Percentiles rank a stretch among this genome's conserved stretches.
These are phyloP conservation scores for Pseudobourletiella spinata DNA, from an alignment of 1,140 invertebrate genomes.

Conservation along the genomic window DNA sequence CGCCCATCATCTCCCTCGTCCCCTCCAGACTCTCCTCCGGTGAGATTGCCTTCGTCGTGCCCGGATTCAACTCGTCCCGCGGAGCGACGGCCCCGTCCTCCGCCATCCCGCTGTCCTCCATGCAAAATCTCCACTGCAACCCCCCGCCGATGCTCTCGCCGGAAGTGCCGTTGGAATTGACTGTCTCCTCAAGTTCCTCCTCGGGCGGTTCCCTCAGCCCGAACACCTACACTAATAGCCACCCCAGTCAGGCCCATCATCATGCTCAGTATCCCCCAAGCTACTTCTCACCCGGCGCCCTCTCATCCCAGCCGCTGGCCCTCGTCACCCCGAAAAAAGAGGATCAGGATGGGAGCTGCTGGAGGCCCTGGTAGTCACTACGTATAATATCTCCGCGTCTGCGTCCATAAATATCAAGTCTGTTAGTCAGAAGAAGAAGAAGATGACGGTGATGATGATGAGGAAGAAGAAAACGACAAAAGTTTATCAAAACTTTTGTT, in stretches of 20 bases:
- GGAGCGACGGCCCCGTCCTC: constrained; percentile 37
- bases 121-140: constrained; percentile 13
- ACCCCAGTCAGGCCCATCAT: neutral
- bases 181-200: constrained; percentile 22
- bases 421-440: too few relatives aligned
- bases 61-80: constrained; percentile 36
- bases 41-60: constrained; percentile 52
- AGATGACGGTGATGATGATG: too few relatives aligned
- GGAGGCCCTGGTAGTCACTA: constrained; percentile 32
- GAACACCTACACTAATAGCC: neutral
- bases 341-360: constrained; percentile 19
- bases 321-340: constrained; percentile 28
- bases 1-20: constrained; percentile 41
- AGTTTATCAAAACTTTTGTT: too few relatives aligned
- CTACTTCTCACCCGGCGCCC: neutral
- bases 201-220: constrained; percentile 14
- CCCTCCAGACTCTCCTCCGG: constrained; percentile 53
- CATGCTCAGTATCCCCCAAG: neutral
- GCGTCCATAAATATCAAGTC: too few relatives aligned
- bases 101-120: constrained; percentile 29
- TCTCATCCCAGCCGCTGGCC: constrained; percentile 15
- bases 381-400: too few relatives aligned
- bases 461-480: too few relatives aligned
- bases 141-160: constrained; percentile 25
- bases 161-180: constrained; percentile 28